Conservation (phyloP, 53 echinoderm and acorn worm species). For the Mesocentrotus franciscanus region DNA sequence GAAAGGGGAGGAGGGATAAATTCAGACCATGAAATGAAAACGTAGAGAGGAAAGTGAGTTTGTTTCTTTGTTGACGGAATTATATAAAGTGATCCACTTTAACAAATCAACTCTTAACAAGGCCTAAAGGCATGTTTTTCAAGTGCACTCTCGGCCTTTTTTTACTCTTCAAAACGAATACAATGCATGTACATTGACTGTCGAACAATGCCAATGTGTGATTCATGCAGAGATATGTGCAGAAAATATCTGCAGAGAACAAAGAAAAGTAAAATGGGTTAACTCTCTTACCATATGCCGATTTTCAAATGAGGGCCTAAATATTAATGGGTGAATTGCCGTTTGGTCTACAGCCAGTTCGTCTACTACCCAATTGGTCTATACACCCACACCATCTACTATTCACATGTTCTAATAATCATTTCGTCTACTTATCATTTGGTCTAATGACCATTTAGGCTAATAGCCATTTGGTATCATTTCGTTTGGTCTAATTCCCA, state of each 20-base stretch:
- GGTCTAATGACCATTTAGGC: too few species aligned
- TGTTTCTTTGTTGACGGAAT: background rate
- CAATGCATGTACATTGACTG: background rate
- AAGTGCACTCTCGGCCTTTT: background rate
- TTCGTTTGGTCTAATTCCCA: too few species aligned
- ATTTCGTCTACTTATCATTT: too few species aligned
- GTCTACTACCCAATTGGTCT: too few species aligned
- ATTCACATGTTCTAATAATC: too few species aligned
- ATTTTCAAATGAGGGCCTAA: too few species aligned
- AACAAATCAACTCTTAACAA: background rate
- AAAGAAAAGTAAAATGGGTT: background rate
- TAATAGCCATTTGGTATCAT: too few species aligned
- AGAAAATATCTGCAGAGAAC: background rate
- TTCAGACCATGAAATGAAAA: slow-evolving; percentile 53
- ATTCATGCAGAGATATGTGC: background rate
- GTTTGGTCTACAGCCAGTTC: too few species aligned
- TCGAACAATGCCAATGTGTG: background rate
- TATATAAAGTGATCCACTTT: slow-evolving; percentile 6
- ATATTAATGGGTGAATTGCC: too few species aligned
- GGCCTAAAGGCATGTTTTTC: background rate
- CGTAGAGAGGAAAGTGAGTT: slow-evolving; percentile 43
- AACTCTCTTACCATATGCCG: background rate
- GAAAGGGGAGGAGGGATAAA: slow-evolving; percentile 26
- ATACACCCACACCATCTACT: too few species aligned
- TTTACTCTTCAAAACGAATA: background rate